Conservation (phyloP, 2,797 vertebrate genomes). For the Gymnodraco acuticeps region DNA sequence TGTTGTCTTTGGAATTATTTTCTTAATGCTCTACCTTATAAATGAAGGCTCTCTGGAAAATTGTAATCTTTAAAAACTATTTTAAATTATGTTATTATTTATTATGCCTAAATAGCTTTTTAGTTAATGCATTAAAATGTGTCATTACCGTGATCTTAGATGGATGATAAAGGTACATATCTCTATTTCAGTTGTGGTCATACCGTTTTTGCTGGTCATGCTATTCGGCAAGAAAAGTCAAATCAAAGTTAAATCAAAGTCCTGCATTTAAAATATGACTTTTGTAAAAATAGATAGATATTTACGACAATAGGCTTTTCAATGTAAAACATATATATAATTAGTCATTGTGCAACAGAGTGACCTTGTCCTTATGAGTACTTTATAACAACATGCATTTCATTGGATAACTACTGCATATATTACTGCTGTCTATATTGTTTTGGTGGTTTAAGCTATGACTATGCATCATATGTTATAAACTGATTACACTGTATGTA, state of each 20-base stretch:
- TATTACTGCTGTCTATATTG: neutral
- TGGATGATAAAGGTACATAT: neutral
- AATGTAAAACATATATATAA: neutral
- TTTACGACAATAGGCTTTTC: neutral
- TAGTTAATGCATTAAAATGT: neutral
- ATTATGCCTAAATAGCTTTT: neutral
- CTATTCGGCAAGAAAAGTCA: neutral
- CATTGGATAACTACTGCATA: neutral
- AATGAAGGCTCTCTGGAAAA: neutral
- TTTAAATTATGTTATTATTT: neutral
- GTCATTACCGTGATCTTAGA: neutral
- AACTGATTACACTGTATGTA: neutral
- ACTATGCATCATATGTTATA: neutral
- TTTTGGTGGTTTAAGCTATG: neutral
- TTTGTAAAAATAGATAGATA: neutral
- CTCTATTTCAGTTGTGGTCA: neutral
- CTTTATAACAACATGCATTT: neutral
- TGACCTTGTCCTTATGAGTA: neutral
- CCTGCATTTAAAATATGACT: neutral
- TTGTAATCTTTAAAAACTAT: neutral
- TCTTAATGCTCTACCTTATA: neutral
- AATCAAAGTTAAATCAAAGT: neutral
- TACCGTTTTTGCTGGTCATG: neutral
- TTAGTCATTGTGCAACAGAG: neutral
- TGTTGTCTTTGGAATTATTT: neutral